Conservation (phyloP, 2,113 vertebrate species). For the Forbesichthys agassizii region DNA sequence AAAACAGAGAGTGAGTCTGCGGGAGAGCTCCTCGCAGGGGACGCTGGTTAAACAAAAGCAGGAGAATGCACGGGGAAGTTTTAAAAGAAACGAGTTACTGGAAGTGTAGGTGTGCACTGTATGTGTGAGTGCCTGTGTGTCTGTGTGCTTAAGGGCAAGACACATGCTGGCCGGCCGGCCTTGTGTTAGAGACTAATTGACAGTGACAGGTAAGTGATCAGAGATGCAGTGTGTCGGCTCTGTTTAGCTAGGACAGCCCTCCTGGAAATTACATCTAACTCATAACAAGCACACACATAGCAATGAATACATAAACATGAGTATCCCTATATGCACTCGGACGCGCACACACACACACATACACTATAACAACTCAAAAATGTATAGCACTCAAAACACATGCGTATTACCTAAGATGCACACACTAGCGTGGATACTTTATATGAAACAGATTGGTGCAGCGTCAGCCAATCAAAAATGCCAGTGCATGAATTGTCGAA, state of each 20-base stretch:
- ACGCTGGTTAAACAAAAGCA: not conserved
- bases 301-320: too few relatives aligned
- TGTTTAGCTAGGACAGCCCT: constrained; percentile 72
- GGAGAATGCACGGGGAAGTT: not conserved
- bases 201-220: constrained; percentile 67
- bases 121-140: not conserved
- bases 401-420: too few relatives aligned
- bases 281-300: constrained; percentile 43
- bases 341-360: too few relatives aligned
- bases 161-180: constrained; percentile 15
- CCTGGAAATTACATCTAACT: constrained; percentile 72
- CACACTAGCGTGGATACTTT: too few relatives aligned
- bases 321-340: too few relatives aligned
- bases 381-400: too few relatives aligned
- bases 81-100: not conserved
- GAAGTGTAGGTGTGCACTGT: not conserved
- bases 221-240: constrained; percentile 69
- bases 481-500: too few relatives aligned
- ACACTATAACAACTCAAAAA: too few relatives aligned
- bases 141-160: not conserved
- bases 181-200: constrained; percentile 71
- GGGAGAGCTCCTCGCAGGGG: constrained; percentile 25
- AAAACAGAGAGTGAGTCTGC: constrained; percentile 8
- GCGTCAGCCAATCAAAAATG: too few relatives aligned
- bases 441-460: too few relatives aligned